Evolutionary conservation across 2,797 vertebrate genomes (phyloP).

Genomic region (Lycodopsis pacificus): DNA sequence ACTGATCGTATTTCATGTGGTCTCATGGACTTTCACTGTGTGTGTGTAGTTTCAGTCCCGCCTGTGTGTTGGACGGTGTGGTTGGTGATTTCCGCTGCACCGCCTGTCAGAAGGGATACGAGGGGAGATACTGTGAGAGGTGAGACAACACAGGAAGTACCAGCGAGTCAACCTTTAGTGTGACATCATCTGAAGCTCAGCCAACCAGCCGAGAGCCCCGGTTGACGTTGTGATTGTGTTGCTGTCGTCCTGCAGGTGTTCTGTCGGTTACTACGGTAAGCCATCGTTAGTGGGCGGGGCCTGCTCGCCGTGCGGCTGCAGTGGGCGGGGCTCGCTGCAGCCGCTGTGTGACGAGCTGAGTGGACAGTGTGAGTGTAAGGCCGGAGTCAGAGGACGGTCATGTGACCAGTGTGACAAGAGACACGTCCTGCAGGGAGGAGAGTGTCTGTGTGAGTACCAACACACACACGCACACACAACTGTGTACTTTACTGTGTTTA

Average conservation of each 20-base stretch:
- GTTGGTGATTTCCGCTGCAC: conserved; percentile 87
- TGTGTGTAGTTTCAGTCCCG: conserved; percentile 91
- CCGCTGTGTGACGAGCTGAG: conserved; percentile 80
- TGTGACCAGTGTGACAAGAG: conserved; percentile 89
- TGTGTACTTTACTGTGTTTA: too few relatives aligned
- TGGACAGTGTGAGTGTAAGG: conserved; percentile 90
- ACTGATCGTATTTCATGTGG: not conserved
- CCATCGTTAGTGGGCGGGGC: conserved; percentile 79
- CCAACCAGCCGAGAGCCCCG: not conserved
- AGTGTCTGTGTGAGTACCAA: conserved; percentile 90
- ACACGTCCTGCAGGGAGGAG: conserved; percentile 82
- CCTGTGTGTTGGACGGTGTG: conserved; percentile 86
- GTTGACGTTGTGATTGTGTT: not conserved
- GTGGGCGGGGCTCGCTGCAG: conserved; percentile 82
- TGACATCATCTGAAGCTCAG: not conserved
- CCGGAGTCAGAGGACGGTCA: conserved; percentile 86
- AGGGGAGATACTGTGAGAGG: conserved; percentile 94
- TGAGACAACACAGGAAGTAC: conserved; percentile 19
- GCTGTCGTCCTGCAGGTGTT: conserved; percentile 83
- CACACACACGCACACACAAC: not conserved
- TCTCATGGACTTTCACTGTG: conserved; percentile 48
- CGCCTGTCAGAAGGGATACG: conserved; percentile 89
- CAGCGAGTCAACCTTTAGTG: not conserved
- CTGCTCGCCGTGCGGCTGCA: conserved; percentile 88
- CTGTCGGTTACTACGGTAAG: conserved; percentile 89